Evolutionary conservation across 2,888 invertebrate genomes (phyloP).

Genomic region (Endomychus coccineus): DNA sequence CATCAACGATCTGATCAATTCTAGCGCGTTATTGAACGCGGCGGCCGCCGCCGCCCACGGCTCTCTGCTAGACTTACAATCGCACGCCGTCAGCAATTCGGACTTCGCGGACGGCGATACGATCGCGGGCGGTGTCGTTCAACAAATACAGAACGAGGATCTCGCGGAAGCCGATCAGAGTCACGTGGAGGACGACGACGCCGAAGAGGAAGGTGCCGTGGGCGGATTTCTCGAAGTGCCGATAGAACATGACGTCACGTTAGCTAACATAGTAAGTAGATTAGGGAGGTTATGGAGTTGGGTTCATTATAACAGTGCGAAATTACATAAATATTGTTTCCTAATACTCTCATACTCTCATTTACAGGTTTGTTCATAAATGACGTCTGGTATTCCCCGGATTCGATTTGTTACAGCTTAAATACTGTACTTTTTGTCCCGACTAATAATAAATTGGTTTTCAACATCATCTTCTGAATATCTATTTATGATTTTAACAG

Average conservation of each 20-base stretch:
- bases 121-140: slow-evolving; percentile 36
- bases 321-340: too few relatives aligned
- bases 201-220: slow-evolving; percentile 40
- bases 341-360: too few relatives aligned
- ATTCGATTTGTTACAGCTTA: too few relatives aligned
- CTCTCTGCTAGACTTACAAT: slow-evolving; percentile 14
- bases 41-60: too few relatives aligned
- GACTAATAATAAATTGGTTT: too few relatives aligned
- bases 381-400: too few relatives aligned
- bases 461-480: too few relatives aligned
- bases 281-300: too few relatives aligned
- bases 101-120: slow-evolving; percentile 14
- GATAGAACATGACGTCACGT: slow-evolving; percentile 9
- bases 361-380: too few relatives aligned
- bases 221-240: slow-evolving; percentile 34
- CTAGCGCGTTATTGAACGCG: slow-evolving; percentile 1
- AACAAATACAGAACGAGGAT: slow-evolving; percentile 63
- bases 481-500: too few relatives aligned
- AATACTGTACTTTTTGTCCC: too few relatives aligned
- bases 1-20: slow-evolving; percentile 9
- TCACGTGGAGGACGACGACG: slow-evolving; percentile 43
- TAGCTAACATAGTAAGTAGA: too few relatives aligned
- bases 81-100: slow-evolving; percentile 3
- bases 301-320: not conserved
- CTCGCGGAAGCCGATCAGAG: slow-evolving; percentile 77